phyloP scores from a whole-genome alignment of 2,888 invertebrate genomes.

The Acronicta leporina region DNA sequence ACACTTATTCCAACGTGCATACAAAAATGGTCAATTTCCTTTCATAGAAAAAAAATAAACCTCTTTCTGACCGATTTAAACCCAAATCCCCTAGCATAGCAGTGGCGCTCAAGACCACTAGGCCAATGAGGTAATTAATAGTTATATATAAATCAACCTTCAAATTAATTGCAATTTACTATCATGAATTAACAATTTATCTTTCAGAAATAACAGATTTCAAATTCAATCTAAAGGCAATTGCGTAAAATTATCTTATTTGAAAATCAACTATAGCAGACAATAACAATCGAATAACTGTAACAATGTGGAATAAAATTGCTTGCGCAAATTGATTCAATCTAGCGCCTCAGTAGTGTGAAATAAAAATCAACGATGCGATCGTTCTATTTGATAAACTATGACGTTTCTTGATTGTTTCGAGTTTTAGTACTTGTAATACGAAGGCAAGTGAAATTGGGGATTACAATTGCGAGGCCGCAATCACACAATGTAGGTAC shows the following conservation, averaged over 20 bases:
- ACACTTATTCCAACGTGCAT: too few relatives aligned
- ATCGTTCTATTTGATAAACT: slow-evolving; percentile 31
- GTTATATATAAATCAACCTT: too few relatives aligned
- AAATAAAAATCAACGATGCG: slow-evolving; percentile 35
- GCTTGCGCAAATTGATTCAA: slow-evolving; percentile 22
- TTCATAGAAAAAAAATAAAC: too few relatives aligned
- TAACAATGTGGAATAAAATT: slow-evolving; percentile 30
- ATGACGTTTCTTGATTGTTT: slow-evolving; percentile 18
- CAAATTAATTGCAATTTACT: not conserved
- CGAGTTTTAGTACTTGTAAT: slow-evolving; percentile 1
- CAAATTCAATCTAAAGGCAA: slow-evolving; percentile 23
- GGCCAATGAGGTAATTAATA: too few relatives aligned
- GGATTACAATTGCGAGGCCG: slow-evolving; percentile 10
- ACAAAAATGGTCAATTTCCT: too few relatives aligned
- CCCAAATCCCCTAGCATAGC: too few relatives aligned
- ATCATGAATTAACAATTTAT: too few relatives aligned
- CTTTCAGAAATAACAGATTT: not conserved
- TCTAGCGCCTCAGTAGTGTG: slow-evolving; percentile 14
- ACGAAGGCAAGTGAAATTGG: slow-evolving; percentile 13
- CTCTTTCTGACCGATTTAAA: too few relatives aligned
- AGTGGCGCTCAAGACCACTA: too few relatives aligned
- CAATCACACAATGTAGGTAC: slow-evolving; percentile 13
- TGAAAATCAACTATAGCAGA: slow-evolving; percentile 16
- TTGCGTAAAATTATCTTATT: slow-evolving; percentile 16
- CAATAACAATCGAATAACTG: slow-evolving; percentile 34